Percentiles rank a stretch among this genome's conserved stretches.
phyloP scores from a whole-genome alignment of 2,888 invertebrate genomes.

The Allygus modestus region DNA sequence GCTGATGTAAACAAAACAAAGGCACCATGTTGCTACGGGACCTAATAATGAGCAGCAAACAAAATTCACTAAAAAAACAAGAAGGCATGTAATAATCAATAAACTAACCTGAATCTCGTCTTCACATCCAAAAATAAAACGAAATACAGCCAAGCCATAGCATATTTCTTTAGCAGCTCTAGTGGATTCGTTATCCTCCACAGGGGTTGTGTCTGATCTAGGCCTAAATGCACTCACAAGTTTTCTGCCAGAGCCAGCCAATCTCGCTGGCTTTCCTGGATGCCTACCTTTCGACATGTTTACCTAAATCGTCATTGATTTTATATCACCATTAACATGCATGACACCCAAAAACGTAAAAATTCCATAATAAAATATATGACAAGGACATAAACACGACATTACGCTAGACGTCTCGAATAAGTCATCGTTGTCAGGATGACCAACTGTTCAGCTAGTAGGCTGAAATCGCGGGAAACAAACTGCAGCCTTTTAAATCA shows the following conservation, averaged over 20 bases:
- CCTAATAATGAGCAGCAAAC: background rate
- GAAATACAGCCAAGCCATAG: constrained; percentile 74
- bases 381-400: constrained; percentile 66
- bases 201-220: constrained; percentile 73
- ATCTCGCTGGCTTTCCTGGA: constrained; percentile 93
- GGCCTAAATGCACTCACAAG: constrained; percentile 88
- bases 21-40: background rate
- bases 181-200: constrained; percentile 75
- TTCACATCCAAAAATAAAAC: constrained; percentile 74
- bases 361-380: constrained; percentile 60
- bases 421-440: constrained; percentile 56
- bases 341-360: constrained; percentile 62
- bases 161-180: constrained; percentile 76
- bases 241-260: constrained; percentile 84
- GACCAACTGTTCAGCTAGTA: constrained; percentile 54
- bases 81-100: background rate
- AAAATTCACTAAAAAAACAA: background rate
- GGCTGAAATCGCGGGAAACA: constrained; percentile 64
- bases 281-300: constrained; percentile 90
- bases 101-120: constrained; percentile 72
- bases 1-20: constrained; percentile 36
- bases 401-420: constrained; percentile 33
- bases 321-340: constrained; percentile 18
- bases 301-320: constrained; percentile 44
- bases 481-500: background rate